These are phyloP conservation scores for Falco biarmicus DNA, from an alignment of 2,797 vertebrate species.

Conservation along the genomic window DNA sequence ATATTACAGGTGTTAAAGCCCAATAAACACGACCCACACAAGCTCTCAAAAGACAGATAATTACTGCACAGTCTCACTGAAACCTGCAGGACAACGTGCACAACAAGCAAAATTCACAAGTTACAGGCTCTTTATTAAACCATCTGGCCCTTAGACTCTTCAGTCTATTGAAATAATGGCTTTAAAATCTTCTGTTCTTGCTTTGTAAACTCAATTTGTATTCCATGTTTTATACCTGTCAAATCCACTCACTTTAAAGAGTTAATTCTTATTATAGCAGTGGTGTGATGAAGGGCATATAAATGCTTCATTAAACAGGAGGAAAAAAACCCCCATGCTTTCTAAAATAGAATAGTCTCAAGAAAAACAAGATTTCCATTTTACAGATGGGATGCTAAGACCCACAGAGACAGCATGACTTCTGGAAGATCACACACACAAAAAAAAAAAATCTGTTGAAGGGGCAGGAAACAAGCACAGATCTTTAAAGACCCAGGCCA, in stretches of 20 bases:
- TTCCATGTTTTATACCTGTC: background rate
- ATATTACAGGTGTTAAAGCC: background rate
- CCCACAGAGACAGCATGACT: background rate
- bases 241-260: background rate
- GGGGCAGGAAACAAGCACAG: background rate
- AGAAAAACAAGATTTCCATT: background rate
- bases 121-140: background rate
- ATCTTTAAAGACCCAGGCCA: background rate
- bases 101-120: background rate
- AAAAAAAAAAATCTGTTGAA: background rate
- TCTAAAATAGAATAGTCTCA: background rate
- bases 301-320: background rate
- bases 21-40: background rate
- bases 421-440: background rate
- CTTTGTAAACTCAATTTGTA: background rate
- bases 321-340: rapidly evolving
- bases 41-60: background rate
- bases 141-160: background rate
- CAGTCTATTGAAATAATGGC: background rate
- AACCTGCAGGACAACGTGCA: background rate
- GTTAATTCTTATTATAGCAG: background rate
- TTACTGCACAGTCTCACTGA: background rate
- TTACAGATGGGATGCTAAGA: background rate
- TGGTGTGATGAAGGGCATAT: background rate
- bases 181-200: background rate